phyloP scores from a whole-genome alignment of 35 echinoderm and acorn worm species.

The Patiria miniata region DNA sequence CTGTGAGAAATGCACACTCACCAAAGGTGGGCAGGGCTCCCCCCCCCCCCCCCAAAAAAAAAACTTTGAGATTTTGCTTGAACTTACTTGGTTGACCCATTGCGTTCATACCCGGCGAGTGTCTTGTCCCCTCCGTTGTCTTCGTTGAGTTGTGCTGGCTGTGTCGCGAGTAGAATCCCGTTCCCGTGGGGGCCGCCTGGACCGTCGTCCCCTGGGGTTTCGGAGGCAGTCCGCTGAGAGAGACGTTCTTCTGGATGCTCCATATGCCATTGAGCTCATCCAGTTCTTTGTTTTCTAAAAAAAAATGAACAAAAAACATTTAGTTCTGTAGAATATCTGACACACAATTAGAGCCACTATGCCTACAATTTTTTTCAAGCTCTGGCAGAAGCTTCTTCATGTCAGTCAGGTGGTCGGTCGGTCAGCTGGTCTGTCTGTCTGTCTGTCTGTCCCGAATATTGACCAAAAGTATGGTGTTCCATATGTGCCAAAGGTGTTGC shows the following conservation, averaged over 20 bases:
- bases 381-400: no score
- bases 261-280: background rate
- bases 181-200: background rate
- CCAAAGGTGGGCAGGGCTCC: no score
- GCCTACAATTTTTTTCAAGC: background rate
- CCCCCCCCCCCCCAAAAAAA: no score
- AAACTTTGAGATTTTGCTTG: no score
- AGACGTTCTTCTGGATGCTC: slow-evolving; percentile 22
- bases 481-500: no score
- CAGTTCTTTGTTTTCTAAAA: slow-evolving; percentile 18
- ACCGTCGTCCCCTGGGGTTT: background rate
- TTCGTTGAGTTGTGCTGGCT: background rate
- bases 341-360: no score
- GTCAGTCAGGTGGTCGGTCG: no score
- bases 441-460: no score
- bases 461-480: no score
- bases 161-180: slow-evolving; percentile 33
- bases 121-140: background rate
- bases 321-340: background rate
- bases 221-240: background rate
- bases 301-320: background rate
- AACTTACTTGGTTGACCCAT: background rate
- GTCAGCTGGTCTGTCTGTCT: no score
- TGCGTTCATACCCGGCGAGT: background rate
- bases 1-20: no score